Conservation (phyloP, 2,113 vertebrate genomes). For the Trematomus loennbergii region DNA sequence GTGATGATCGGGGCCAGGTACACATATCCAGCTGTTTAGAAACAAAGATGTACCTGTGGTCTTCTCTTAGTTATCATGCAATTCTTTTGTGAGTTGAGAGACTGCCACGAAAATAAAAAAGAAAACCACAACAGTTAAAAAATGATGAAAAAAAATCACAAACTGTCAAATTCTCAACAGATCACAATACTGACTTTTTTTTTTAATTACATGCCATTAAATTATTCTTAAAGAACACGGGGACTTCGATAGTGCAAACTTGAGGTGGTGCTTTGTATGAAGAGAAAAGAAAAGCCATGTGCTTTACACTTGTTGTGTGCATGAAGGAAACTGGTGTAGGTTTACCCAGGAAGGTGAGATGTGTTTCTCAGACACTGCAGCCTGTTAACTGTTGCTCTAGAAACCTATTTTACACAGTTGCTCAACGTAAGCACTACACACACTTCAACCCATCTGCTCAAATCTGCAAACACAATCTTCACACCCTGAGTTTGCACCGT, state of each 20-base stretch:
- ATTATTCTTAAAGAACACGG: slow-evolving; percentile 66
- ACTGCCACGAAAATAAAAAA: slow-evolving; percentile 62
- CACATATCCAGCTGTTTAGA: slow-evolving; percentile 69
- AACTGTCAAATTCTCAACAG: slow-evolving; percentile 75
- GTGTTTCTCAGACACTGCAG: slow-evolving; percentile 49
- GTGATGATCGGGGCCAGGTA: slow-evolving; percentile 65
- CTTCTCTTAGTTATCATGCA: slow-evolving; percentile 80
- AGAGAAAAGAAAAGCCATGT: slow-evolving; percentile 56
- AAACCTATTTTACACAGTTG: slow-evolving; percentile 75
- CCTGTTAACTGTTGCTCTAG: slow-evolving; percentile 76
- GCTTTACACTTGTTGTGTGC: slow-evolving; percentile 56
- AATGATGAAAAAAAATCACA: slow-evolving; percentile 64
- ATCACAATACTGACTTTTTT: slow-evolving; percentile 80
- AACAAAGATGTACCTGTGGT: slow-evolving; percentile 73
- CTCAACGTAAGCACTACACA: slow-evolving; percentile 63
- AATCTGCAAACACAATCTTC: slow-evolving; percentile 49
- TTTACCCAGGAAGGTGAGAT: slow-evolving; percentile 47
- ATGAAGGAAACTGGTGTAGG: slow-evolving; percentile 50
- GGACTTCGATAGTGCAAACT: slow-evolving; percentile 75
- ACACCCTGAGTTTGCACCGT: slow-evolving; percentile 72
- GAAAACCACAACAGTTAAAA: slow-evolving; percentile 76
- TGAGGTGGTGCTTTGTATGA: slow-evolving; percentile 58
- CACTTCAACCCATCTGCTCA: slow-evolving; percentile 66
- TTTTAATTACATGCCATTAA: slow-evolving; percentile 81
- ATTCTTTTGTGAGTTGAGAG: slow-evolving; percentile 80